A percentile compares a stretch with the other conserved stretches of the same genome.
Evolutionary conservation across 2,888 invertebrate genomes (phyloP).

Genomic region (Protonemura montana): DNA sequence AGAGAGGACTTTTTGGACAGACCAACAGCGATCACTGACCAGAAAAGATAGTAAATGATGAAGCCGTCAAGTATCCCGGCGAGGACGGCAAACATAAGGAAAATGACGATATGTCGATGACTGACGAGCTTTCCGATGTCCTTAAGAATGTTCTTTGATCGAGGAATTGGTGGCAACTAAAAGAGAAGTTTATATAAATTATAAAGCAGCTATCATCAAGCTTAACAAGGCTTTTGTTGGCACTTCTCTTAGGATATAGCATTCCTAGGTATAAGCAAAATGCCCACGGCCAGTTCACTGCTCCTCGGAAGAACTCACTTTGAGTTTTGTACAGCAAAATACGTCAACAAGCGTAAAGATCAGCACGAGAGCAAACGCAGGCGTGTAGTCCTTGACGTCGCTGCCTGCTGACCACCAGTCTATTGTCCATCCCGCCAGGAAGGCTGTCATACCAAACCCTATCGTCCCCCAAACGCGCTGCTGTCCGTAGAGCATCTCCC

Average conservation of each 20-base stretch:
- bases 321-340: conserved; percentile 69
- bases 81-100: conserved; percentile 75
- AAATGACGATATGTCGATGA: conserved; percentile 71
- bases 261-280: too few relatives aligned
- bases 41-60: conserved; percentile 82
- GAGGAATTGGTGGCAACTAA: conserved; percentile 73
- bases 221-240: too few relatives aligned
- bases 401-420: conserved; percentile 69
- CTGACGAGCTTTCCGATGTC: conserved; percentile 71
- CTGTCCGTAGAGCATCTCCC: conserved; percentile 74
- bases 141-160: conserved; percentile 72
- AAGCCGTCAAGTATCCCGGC: conserved; percentile 82
- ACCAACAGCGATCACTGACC: conserved; percentile 61
- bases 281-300: not conserved
- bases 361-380: conserved; percentile 74
- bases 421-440: conserved; percentile 74
- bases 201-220: too few relatives aligned
- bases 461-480: conserved; percentile 86
- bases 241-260: too few relatives aligned
- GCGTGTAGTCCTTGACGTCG: conserved; percentile 71
- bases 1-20: not conserved
- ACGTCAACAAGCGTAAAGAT: conserved; percentile 72
- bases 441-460: conserved; percentile 78
- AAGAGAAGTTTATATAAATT: conserved; percentile 52
- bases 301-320: conserved; percentile 61